Evolutionary conservation across 2,113 vertebrate genomes (phyloP).

Genomic region (Poecilia latipinna): DNA sequence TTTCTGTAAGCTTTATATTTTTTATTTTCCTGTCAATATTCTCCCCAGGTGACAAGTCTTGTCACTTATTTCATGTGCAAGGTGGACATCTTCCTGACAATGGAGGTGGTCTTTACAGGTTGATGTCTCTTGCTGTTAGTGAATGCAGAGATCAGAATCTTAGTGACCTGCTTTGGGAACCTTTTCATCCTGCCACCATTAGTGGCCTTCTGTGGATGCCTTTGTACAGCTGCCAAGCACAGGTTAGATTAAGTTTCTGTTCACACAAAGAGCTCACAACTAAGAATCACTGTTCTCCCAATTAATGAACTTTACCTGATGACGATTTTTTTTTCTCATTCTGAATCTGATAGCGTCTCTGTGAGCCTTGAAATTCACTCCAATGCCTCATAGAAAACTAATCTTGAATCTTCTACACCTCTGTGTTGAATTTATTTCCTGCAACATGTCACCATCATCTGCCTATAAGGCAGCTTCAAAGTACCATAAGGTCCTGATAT

Average conservation of each 20-base stretch:
- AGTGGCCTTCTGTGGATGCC: neutral
- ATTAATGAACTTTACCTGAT: neutral
- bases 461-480: neutral
- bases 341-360: neutral
- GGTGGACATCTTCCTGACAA: neutral
- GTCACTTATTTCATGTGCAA: neutral
- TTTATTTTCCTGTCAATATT: neutral
- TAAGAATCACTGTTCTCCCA: no score
- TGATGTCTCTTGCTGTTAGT: slow-evolving; percentile 5
- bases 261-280: neutral
- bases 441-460: neutral
- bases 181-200: neutral
- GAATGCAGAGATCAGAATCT: slow-evolving; percentile 7
- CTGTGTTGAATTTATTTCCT: neutral
- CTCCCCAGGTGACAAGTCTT: neutral
- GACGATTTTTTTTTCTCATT: neutral
- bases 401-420: no score
- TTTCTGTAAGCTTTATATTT: neutral
- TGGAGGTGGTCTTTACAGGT: slow-evolving; percentile 1
- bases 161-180: neutral
- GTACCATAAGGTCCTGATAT: no score
- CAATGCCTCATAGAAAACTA: neutral
- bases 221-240: neutral
- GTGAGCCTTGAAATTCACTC: neutral
- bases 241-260: neutral